Base-by-base conservation (phyloP, 2,113 vertebrate species). In the Apus apus region DNA sequence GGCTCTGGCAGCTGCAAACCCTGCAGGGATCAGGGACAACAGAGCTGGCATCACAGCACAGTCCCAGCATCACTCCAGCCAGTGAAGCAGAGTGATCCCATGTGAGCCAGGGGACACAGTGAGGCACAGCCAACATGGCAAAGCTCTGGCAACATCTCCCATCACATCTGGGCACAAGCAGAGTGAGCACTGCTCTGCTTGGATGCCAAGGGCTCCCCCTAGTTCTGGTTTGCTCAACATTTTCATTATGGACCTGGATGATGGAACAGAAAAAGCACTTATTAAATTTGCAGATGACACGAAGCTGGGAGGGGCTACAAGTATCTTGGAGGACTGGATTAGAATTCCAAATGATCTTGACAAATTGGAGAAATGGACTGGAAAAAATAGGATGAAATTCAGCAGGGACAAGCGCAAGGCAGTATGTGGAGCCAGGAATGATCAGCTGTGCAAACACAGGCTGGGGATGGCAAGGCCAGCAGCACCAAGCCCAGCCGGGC, bases 241-340 rank as follows among this genome's bases (percentile, higher is more conserved):
- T 95, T 94, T 95, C 93, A 94, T 94, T 96, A 96, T 94, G 79
- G 90, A 84, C 53, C 73, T 74, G 80, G 89, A 77, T 90, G 95
- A 89, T 81, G 89, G 96, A 95, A 96, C 87, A 93, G 89, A 93
- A 83, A 94, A 90, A 95, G 89, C 7, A 2, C 89, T 97, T 97
- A 96, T 96, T 97, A 97, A 97, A 97, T 96, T 95, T 97, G 90
- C 94, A 97, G 95, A 97, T 95, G 96, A 97, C 96, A 97, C 1
- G 5, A 92, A 86, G 92, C 94, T 95, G 90, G 94, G 96, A 95
- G 96, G 94, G 92, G 95, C 96, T 96, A 97, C 95, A 95, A 92
- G 92, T 89, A 88, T 97, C 88, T 95, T 95, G 90, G 95, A 96
- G 72, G 83, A 97, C 94, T 88, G 90, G 92, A 94, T 94, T 94